Conservation (phyloP, 2,888 invertebrate genomes). For the Sarcophaga carnaria region DNA sequence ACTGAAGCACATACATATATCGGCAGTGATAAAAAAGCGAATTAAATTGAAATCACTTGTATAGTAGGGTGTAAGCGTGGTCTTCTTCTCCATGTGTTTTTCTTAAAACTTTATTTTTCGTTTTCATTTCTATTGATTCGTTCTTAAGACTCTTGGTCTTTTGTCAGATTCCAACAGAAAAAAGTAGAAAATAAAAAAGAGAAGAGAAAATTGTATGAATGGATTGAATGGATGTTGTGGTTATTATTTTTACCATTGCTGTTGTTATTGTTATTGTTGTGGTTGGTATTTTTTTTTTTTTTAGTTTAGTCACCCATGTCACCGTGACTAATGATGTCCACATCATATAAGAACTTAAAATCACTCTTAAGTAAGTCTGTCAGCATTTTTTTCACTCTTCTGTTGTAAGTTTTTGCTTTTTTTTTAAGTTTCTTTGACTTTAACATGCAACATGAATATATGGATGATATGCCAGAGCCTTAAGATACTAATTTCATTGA, state of each 20-base stretch:
- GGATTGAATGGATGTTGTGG: no score
- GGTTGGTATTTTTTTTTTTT: conserved; percentile 14
- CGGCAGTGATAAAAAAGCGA: no score
- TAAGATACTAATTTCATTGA: conserved; percentile 21
- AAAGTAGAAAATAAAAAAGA: no score
- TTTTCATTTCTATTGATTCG: no score
- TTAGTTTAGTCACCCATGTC: conserved; percentile 53
- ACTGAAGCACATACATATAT: no score
- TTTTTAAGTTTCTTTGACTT: not conserved
- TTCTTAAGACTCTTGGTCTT: no score
- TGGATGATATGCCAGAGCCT: not conserved
- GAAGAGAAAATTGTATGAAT: no score
- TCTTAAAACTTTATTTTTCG: no score
- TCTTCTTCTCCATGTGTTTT: no score
- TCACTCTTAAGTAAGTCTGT: conserved; percentile 31
- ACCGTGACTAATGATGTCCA: conserved; percentile 67
- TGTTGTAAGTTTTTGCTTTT: not conserved
- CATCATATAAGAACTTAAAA: conserved; percentile 47
- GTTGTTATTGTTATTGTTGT: conserved; percentile 18
- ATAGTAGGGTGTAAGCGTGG: no score
- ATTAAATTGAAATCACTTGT: no score
- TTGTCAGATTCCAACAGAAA: no score
- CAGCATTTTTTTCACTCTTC: conserved; percentile 2
- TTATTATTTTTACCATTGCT: not conserved
- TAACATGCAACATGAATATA: conserved; percentile 20